Conservation (phyloP, 2,113 vertebrate genomes). For the Sigmodon hispidus region DNA sequence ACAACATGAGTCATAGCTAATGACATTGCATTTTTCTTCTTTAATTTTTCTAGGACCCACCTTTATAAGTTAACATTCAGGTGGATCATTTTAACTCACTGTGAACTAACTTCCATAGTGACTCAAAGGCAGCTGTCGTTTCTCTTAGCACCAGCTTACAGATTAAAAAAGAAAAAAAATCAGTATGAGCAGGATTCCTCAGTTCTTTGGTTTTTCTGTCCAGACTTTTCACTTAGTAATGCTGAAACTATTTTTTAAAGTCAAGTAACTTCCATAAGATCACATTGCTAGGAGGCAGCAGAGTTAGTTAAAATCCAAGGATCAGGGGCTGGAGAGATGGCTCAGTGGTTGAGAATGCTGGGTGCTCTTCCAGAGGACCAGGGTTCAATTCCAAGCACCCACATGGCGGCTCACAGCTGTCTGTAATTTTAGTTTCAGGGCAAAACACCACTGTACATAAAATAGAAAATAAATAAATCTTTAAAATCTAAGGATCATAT, state of each 20-base stretch:
- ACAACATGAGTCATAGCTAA: background rate
- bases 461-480: too few species aligned
- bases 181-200: background rate
- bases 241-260: background rate
- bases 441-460: too few species aligned
- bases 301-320: background rate
- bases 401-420: too few species aligned
- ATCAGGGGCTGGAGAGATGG: too few species aligned
- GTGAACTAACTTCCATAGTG: constrained; percentile 22
- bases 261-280: background rate
- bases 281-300: background rate
- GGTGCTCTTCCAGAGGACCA: too few species aligned
- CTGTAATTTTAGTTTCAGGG: too few species aligned
- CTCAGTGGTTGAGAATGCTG: too few species aligned
- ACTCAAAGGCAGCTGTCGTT: background rate
- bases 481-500: background rate
- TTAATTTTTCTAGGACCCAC: constrained; percentile 22
- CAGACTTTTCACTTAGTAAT: background rate
- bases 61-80: background rate
- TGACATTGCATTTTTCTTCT: background rate
- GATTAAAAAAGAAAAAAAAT: background rate
- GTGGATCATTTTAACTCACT: background rate
- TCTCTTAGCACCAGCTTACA: background rate
- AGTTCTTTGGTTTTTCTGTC: background rate
- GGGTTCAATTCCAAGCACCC: too few species aligned